A percentile compares a stretch with the other conserved stretches of the same genome.
Conservation (phyloP, 2,888 invertebrate species). For the Pogonocherus hispidulus region DNA sequence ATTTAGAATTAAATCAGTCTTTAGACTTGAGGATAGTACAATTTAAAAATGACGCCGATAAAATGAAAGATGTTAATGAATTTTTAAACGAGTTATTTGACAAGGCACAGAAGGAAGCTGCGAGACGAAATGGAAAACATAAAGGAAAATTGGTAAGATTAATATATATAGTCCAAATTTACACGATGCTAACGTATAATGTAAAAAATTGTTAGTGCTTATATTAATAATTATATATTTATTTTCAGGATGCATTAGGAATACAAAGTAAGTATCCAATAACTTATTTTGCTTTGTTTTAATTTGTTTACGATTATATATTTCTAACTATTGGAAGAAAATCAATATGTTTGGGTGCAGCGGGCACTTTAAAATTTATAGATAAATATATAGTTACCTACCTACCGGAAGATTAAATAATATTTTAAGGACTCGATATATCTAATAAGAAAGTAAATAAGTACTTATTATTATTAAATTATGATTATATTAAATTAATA, state of each 20-base stretch:
- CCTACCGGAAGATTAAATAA: no score
- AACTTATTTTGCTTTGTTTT: slow-evolving; percentile 14
- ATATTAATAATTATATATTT: slow-evolving; percentile 29
- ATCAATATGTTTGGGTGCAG: slow-evolving; percentile 7
- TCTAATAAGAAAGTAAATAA: no score
- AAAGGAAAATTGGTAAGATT: slow-evolving; percentile 63
- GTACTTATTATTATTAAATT: no score
- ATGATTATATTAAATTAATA: no score
- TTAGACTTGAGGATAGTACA: slow-evolving; percentile 63
- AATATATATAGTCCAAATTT: not conserved
- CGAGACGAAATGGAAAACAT: slow-evolving; percentile 54
- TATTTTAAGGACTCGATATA: no score
- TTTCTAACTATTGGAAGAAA: slow-evolving; percentile 2
- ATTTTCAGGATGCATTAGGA: slow-evolving; percentile 60
- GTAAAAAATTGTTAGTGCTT: no score
- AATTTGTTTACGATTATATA: slow-evolving; percentile 10
- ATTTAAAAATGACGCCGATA: slow-evolving; percentile 66
- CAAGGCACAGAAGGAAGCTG: slow-evolving; percentile 65
- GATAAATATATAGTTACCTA: no score
- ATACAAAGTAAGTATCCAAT: slow-evolving; percentile 63
- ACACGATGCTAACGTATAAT: not conserved
- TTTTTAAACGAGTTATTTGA: slow-evolving; percentile 66
- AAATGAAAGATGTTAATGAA: slow-evolving; percentile 65
- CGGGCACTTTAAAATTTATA: slow-evolving; percentile 13
- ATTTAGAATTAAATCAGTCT: slow-evolving; percentile 61